A percentile compares a stretch with the other conserved stretches of the same genome.
Evolutionary conservation across 2,113 vertebrate species (phyloP).

Genomic region (Crocuta crocuta): DNA sequence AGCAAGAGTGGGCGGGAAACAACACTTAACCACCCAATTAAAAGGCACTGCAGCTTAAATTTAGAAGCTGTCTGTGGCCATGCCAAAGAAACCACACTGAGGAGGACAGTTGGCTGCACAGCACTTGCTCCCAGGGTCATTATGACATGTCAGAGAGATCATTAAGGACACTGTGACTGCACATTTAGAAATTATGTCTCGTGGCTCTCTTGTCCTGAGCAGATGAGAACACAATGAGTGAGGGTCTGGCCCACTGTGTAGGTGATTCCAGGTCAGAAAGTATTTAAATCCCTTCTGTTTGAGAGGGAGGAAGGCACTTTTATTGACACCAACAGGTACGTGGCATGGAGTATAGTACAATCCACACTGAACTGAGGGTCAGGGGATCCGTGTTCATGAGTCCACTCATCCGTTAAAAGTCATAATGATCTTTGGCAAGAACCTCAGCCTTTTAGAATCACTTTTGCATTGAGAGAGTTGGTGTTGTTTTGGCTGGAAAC

Average conservation of each 20-base stretch:
- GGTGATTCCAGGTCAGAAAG: conserved; percentile 15
- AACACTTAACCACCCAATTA: conserved; percentile 76
- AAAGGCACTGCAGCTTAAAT: conserved; percentile 72
- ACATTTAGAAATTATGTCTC: conserved; percentile 46
- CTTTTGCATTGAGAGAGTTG: neutral
- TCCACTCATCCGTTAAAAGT: neutral
- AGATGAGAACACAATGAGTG: neutral
- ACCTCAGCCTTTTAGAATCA: neutral
- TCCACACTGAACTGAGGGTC: neutral
- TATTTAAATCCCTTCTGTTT: neutral
- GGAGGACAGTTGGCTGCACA: neutral
- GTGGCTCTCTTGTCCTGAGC: neutral
- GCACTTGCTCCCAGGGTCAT: neutral
- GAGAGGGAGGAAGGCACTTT: neutral
- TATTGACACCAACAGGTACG: neutral
- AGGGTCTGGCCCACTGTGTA: neutral
- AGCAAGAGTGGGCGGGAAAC: conserved; percentile 63
- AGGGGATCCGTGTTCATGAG: neutral
- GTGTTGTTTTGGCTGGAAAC: neutral
- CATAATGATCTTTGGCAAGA: neutral
- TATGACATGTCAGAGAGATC: conserved; percentile 24
- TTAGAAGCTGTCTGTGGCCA: conserved; percentile 68
- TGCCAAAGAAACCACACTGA: conserved; percentile 25
- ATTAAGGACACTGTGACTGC: conserved; percentile 57
- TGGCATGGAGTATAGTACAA: neutral